These are phyloP conservation scores for Spermophilus dauricus DNA, from an alignment of 2,113 vertebrate genomes.

Conservation along the genomic window DNA sequence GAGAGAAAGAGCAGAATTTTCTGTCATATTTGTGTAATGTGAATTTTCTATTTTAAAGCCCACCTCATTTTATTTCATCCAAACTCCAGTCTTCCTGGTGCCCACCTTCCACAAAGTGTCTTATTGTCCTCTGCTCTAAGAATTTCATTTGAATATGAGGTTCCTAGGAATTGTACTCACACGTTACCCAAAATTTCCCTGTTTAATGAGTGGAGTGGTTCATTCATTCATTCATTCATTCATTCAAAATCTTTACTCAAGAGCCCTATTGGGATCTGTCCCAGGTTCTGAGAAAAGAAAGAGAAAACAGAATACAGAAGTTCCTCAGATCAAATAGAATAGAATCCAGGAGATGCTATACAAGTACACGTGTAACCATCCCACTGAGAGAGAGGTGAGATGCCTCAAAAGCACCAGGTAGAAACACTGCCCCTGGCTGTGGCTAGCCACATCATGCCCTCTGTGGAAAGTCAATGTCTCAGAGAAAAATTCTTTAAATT, in stretches of 20 bases:
- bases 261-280: background rate
- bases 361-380: background rate
- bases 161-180: background rate
- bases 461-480: background rate
- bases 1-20: background rate
- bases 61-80: background rate
- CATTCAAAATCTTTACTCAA: background rate
- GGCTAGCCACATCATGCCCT: background rate
- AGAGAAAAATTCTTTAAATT: background rate
- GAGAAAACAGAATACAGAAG: background rate
- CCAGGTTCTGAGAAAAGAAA: background rate
- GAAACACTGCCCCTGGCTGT: background rate
- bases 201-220: background rate
- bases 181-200: background rate
- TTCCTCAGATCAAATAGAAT: background rate
- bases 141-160: background rate
- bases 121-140: background rate
- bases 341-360: background rate
- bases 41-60: background rate
- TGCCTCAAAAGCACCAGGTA: background rate
- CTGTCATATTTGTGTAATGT: background rate
- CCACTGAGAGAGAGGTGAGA: accelerated
- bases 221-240: background rate
- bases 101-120: background rate
- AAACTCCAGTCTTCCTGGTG: background rate